Evolutionary conservation across 2,888 invertebrate species (phyloP), one percentile per base, ranked within the genome.

Genomic region (Eremobia ochroleuca): DNA sequence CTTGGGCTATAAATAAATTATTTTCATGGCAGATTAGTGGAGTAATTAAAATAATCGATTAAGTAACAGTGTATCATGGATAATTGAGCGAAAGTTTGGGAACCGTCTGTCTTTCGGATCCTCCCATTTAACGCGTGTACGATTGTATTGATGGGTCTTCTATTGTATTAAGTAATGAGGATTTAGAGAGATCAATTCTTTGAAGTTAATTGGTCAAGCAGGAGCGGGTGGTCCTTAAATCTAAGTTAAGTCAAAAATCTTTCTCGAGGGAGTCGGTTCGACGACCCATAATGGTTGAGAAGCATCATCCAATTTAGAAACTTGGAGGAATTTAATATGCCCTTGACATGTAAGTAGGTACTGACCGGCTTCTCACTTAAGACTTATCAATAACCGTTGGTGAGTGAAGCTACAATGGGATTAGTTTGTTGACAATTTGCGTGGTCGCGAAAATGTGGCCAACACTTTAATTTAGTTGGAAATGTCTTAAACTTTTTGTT

Each of bases 51-150:
- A 62, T 76, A 86, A 85, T 83, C 76, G 74, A 83, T 86, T 77
- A 71, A 43, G 31, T 58, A 43, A 28, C 70, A 76, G 68, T 59
- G 64, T 31, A 66, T 85, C 65, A 76, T 77, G 62, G 31, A 69
- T 81, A 83, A 87, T 86, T 58, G 79, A 79, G 71, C n/a, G 78
- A 79, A 85, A 83, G 85, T 83, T 87, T 83, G 75, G 70, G 69
- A 83, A 85, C 61, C 37, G 76, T 79, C 28, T 72, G 64, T 58
- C 13, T 73, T 37, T 74, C 31, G 0, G 37, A 71, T 67, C 67
- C 59, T 69, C 31, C n/a, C 13, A 34, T 61, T 73, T 31, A 72
- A 77, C 65, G 46, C 46, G 31, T 70, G 21, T 25, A 66, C 55
- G 34, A 74, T 64, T 46, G 9, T 49, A 40, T 11, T 52, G 49